Conservation (phyloP, 37 sponge, comb jelly and placozoan species). For the Aphrocallistes beatrix region DNA sequence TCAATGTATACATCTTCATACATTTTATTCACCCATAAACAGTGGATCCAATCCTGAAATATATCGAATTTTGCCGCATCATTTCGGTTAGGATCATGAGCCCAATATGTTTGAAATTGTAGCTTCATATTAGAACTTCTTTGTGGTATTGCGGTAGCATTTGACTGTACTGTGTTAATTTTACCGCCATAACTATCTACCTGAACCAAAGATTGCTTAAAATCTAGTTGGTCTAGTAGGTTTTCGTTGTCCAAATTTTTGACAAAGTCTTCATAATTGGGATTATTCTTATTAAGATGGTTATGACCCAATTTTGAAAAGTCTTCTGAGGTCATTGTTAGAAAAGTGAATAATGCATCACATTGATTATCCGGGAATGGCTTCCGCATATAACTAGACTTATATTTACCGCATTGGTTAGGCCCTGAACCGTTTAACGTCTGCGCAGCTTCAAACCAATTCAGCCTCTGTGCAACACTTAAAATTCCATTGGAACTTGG, state of each 20-base stretch:
- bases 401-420: constrained; percentile 11
- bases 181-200: not conserved
- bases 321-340: not conserved
- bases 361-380: not conserved
- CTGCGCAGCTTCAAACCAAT: constrained; percentile 1
- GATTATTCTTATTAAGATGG: not conserved
- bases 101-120: not conserved
- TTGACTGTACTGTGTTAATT: not conserved
- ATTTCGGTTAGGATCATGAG: not conserved
- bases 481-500: not conserved
- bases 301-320: not conserved
- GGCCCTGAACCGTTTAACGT: not conserved
- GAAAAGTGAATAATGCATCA: not conserved
- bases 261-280: not conserved
- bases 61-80: not conserved
- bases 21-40: not conserved
- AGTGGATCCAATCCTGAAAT: not conserved
- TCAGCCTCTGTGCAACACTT: not conserved
- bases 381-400: not conserved
- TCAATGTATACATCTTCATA: not conserved
- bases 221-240: not conserved
- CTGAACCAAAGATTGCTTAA: not conserved
- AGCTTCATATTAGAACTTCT: not conserved
- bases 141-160: not conserved
- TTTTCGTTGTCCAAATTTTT: not conserved